phyloP scores from a whole-genome alignment of 1,140 invertebrate genomes.

The Pseudomyrmex cubaensis region DNA sequence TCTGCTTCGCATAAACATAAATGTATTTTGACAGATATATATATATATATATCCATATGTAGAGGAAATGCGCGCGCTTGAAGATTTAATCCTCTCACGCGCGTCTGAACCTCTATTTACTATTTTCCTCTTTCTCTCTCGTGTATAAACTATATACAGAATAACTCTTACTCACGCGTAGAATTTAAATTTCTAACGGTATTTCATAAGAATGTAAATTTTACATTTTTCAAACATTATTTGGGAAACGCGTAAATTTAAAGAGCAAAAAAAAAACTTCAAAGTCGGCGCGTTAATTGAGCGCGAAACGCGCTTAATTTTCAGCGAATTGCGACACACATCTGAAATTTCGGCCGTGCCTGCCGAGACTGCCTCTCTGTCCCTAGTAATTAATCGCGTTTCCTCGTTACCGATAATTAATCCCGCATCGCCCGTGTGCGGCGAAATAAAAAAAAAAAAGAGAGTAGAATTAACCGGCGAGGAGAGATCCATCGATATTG shows the following conservation, averaged over 20 bases:
- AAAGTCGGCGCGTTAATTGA: slow-evolving; percentile 33
- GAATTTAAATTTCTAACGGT: background rate
- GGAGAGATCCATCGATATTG: slow-evolving; percentile 61
- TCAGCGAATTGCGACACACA: slow-evolving; percentile 18
- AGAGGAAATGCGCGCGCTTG: slow-evolving; percentile 9
- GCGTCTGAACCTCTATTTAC: background rate
- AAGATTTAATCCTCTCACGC: slow-evolving; percentile 30
- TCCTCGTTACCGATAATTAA: slow-evolving; percentile 75
- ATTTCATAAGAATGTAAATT: background rate
- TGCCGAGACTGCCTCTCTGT: slow-evolving; percentile 9
- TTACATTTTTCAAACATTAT: no score
- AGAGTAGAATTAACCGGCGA: slow-evolving; percentile 61
- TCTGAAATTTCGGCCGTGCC: slow-evolving; percentile 39
- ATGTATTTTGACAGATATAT: background rate
- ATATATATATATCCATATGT: no score
- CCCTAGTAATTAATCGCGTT: slow-evolving; percentile 68
- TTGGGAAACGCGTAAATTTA: no score
- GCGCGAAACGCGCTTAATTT: slow-evolving; percentile 36
- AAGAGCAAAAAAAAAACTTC: background rate
- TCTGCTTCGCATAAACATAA: slow-evolving; percentile 47
- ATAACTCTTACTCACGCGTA: no score
- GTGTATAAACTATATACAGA: no score
- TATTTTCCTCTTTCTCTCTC: slow-evolving; percentile 3
- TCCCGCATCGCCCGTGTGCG: slow-evolving; percentile 56
- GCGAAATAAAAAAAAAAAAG: slow-evolving; percentile 40